Evolutionary conservation across 2,888 invertebrate genomes (phyloP), one percentile per base, ranked within the genome.

Genomic region (Callinectes sapidus): DNA sequence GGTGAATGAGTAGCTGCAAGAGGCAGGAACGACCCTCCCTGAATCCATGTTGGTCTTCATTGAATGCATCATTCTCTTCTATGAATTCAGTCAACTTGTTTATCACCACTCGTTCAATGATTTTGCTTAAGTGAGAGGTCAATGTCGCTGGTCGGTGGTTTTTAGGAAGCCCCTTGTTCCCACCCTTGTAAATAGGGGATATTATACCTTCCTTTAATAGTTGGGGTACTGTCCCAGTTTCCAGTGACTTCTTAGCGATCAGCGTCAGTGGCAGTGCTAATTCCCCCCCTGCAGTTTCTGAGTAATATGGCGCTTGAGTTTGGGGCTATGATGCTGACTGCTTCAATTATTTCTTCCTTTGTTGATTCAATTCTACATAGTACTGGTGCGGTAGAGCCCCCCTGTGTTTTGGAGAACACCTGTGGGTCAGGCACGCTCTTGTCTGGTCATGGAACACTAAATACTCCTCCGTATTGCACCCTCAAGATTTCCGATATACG

Each of bases 151-250:
- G n/a, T n/a, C n/a, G n/a, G n/a, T n/a, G n/a, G n/a, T n/a, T n/a
- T n/a, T n/a, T n/a, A n/a, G n/a, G n/a, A n/a, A n/a, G n/a, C n/a
- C n/a, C n/a, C n/a, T n/a, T n/a, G n/a, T n/a, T n/a, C n/a, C n/a
- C n/a, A n/a, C n/a, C n/a, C n/a, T n/a, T n/a, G n/a, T n/a, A n/a
- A n/a, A n/a, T n/a, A n/a, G n/a, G n/a, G n/a, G n/a, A n/a, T n/a
- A n/a, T n/a, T n/a, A n/a, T n/a, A n/a, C n/a, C n/a, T n/a, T n/a
- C n/a, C n/a, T n/a, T n/a, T n/a, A n/a, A n/a, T n/a, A n/a, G n/a
- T n/a, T n/a, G n/a, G 39, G 88, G 88, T n/a, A 88, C 88, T 88
- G 54, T 88, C 13, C 88, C 88, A 2, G 54, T 28, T n/a, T 10
- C 61, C 54, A n/a, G n/a, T n/a, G n/a, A n/a, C n/a, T n/a, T n/a